Evolutionary conservation across 1,140 invertebrate genomes (phyloP), one percentile per base, ranked within the genome.

Genomic region (Diplogasteroides magnus): DNA sequence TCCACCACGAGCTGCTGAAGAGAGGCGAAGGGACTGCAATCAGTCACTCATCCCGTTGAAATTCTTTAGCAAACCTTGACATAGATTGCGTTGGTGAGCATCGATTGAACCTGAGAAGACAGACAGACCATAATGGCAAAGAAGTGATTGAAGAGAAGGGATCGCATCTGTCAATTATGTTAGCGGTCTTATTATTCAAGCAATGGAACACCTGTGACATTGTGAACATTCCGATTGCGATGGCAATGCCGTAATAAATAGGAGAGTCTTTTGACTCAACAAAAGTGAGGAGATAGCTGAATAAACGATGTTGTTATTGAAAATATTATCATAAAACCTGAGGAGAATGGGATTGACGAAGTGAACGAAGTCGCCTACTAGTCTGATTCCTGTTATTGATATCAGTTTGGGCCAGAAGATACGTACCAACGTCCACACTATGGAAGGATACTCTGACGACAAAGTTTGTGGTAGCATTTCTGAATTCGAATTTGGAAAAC

Each of bases 81-180:
- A 74, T 83, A 86, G 25, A 86, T 79, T 11, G 83, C 75, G 19
- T 81, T 72, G n/a, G 79, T 85, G 13, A 86, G 29, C 13, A 81
- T 72, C 2, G 83, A 79, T 31, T 78, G 64, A 3, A 84, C 71
- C 25, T 81, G 73, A 69, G 81, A 72, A 27, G 84, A 83, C 11
- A 77, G 61, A 3, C 70, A 71, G 61, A 82, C 79, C 75, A 74
- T 82, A 15, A 74, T 69, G 55, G 79, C 69, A 66, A 82, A 83
- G 55, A 75, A 78, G 64, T 83, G 83, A 73, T 84, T 80, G 26
- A 78, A 60, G 19, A 81, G 72, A 75, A 82, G 65, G 55, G 75
- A 77, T 68, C 83, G 75, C 3, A 79, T 26, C 26, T 77, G 28
- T 1, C 76, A 73, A 15, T n/a, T n/a, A n/a, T n/a, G n/a, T n/a